Evolutionary conservation across 2,113 vertebrate species (phyloP).

Genomic region (Anolis sagrei): DNA sequence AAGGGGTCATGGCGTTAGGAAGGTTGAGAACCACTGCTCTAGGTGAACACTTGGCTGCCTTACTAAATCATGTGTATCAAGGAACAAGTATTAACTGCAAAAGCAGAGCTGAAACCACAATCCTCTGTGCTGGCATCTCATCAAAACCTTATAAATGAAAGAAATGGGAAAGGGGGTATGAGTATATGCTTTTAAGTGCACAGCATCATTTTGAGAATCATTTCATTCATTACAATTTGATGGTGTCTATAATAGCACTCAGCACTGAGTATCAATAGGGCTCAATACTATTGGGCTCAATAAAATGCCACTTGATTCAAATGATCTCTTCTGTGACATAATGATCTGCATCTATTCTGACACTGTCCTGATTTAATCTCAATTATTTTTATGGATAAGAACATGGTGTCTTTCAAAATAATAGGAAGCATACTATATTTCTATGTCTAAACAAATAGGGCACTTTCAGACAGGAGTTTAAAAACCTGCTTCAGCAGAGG

Average conservation of each 20-base stretch:
- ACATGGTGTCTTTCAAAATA: background rate
- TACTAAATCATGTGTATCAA: background rate
- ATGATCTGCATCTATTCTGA: background rate
- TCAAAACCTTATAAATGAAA: background rate
- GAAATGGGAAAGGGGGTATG: background rate
- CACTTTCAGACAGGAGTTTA: too few relatives aligned
- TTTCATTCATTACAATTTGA: slow-evolving; percentile 1
- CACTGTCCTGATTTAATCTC: background rate
- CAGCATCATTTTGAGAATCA: background rate
- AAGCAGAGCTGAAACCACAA: background rate
- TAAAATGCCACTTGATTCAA: background rate
- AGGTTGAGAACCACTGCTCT: too few relatives aligned
- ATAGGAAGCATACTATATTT: background rate
- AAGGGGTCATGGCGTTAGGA: too few relatives aligned
- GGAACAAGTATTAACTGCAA: background rate
- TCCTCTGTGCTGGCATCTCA: background rate
- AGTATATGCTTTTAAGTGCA: background rate
- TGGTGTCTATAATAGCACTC: background rate
- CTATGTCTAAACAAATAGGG: background rate
- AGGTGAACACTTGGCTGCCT: background rate
- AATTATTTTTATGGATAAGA: background rate
- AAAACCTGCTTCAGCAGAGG: too few relatives aligned
- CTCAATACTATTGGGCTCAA: background rate
- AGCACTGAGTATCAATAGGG: background rate
- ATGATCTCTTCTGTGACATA: background rate